Evolutionary conservation across 2,888 invertebrate genomes (phyloP), one percentile per base, ranked within the genome.

Genomic region (Oconnorella tubifera): DNA sequence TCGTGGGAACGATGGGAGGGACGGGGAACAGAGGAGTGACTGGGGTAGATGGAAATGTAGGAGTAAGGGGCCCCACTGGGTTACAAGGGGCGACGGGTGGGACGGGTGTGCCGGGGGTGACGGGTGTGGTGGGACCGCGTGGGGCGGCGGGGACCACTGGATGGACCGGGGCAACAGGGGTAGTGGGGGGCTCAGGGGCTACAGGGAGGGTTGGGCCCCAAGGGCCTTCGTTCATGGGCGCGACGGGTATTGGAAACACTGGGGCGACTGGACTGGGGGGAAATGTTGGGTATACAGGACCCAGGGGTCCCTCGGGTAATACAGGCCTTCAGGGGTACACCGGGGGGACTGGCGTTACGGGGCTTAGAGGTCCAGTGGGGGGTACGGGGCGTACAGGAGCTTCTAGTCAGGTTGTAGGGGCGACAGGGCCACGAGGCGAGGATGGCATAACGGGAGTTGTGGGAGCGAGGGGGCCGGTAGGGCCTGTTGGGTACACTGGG

Each of bases 41-140:
- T 92, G 92, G 68, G 33, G 32, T 29, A 19, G 25, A 25, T n/a
- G 66, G 65, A 62, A 23, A 27, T 10, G 10, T 10, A 57, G 65
- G 65, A n/a, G 49, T 25, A 53, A n/a, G 28, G 31, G 70, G 70
- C 14, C 40, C 40, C 23, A 29, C 63, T 29, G 70, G 70, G 6
- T 27, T 33, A 10, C 25, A 61, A 2, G 70, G 70, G 19, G 61
- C 40, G n/a, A 51, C 50, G 28, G 49, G 60, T 50, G 6, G 40
- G 32, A 40, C n/a, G 19, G 65, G 65, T 6, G 19, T 40, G 40
- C 40, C 40, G 10, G 40, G 40, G 19, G 19, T 40, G 6, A 40
- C 40, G 6, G 40, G 40, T 40, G 40, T 40, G 19, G 40, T 40
- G 40, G 40, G 40, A 40, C 6, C 19, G 6, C 40, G 10, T 40